Base-by-base conservation (phyloP, 2,797 vertebrate genomes). In the Micromesistius poutassou region DNA sequence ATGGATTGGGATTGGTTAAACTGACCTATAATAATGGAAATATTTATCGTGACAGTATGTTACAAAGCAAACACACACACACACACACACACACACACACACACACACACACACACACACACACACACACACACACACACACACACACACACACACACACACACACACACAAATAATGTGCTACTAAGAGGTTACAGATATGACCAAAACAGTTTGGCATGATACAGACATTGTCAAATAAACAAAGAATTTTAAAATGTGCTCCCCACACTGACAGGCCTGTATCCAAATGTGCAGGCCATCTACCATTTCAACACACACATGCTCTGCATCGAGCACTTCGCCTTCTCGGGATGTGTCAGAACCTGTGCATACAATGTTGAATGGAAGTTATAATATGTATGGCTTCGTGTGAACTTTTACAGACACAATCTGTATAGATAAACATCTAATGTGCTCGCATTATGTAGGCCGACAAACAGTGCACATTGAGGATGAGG, bases 71-170 rank as follows among this genome's bases (percentile, higher is more conserved):
- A 62, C 50, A 12, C 3, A 19, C 50, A n/a, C n/a, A n/a, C n/a
- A n/a, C 50, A 62, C 8, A 6, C 7, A 62, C 2, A 62, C 2
- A 2, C 46, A 50, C 31, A 30, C 30, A 70, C 62, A 8, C 36
- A 42, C 68, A 40, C 14, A 30, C 70, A 71, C 68, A 71, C 33
- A 40, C 35, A 71, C 38, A n/a, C 71, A 30, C 16, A 68, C 71
- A 76, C 9, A 78, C 46, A 74, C 28, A n/a, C 38, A 74, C 19
- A 42, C 40, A 42, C 35, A 66, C 30, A 75, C 30, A 71, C 30
- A 30, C 30, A 71, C 46, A 50, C 46, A 50, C 46, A 50, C 46
- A 50, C 42, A 50, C 42, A 50, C 42, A 50, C 42, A 50, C 42
- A 50, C 42, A 50, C 42, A 50, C 42, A 50, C 42, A 50, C 42